Conservation (phyloP, 1,140 invertebrate species). For the Mesaphorura yosii region DNA sequence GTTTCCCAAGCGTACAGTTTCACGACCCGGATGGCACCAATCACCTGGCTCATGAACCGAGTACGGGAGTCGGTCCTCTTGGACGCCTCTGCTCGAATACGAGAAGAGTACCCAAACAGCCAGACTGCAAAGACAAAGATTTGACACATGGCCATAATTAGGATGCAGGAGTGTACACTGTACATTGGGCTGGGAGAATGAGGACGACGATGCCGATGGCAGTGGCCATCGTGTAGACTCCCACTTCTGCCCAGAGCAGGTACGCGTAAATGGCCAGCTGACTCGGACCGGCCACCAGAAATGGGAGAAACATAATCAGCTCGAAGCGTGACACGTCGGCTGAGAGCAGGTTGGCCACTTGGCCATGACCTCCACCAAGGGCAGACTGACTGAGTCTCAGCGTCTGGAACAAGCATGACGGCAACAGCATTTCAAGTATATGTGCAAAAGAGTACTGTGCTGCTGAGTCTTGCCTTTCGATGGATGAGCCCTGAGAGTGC, state of each 20-base stretch:
- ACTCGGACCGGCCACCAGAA: slow-evolving; percentile 39
- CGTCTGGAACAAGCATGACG: slow-evolving; percentile 2
- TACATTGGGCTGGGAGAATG: slow-evolving; percentile 41
- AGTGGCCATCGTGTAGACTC: slow-evolving; percentile 37
- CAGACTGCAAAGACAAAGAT: slow-evolving; percentile 40
- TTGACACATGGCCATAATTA: slow-evolving; percentile 31
- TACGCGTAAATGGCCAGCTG: slow-evolving; percentile 38
- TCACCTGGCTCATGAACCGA: slow-evolving; percentile 15
- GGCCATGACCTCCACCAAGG: slow-evolving; percentile 42
- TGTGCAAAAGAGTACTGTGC: not conserved
- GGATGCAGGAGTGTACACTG: slow-evolving; percentile 6
- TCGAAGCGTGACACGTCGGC: slow-evolving; percentile 42
- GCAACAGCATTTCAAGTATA: not conserved
- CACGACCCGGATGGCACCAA: slow-evolving; percentile 18
- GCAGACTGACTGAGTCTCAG: slow-evolving; percentile 32
- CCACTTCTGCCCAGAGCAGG: slow-evolving; percentile 36
- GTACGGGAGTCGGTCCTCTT: slow-evolving; percentile 57
- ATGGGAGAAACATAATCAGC: slow-evolving; percentile 39
- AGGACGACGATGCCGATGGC: slow-evolving; percentile 40
- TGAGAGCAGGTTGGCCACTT: slow-evolving; percentile 38
- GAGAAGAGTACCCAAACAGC: slow-evolving; percentile 56
- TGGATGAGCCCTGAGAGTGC: slow-evolving; percentile 67
- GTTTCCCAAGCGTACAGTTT: slow-evolving; percentile 28
- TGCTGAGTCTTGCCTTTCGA: slow-evolving; percentile 51
- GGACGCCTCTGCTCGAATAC: slow-evolving; percentile 52